Conservation (phyloP, 2,113 vertebrate species). For the Pseudois nayaur region DNA sequence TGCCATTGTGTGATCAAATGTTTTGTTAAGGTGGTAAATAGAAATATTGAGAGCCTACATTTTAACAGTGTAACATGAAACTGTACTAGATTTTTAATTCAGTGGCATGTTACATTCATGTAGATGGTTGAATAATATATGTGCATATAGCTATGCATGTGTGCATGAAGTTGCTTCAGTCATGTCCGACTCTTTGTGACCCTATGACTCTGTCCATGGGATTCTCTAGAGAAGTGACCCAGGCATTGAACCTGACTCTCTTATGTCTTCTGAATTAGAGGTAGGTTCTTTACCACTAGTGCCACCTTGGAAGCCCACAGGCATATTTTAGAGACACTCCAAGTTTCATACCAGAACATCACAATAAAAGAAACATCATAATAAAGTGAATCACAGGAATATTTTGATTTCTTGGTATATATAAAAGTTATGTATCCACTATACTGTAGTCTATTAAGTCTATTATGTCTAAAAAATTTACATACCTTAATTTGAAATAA, state of each 20-base stretch:
- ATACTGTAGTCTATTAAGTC: background rate
- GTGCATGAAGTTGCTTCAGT: background rate
- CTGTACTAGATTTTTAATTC: background rate
- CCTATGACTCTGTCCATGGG: background rate
- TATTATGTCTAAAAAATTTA: background rate
- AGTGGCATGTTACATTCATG: rapidly evolving
- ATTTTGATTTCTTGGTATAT: background rate
- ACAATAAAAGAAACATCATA: background rate
- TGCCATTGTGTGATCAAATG: background rate
- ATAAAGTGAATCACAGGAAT: background rate
- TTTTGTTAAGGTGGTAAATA: background rate
- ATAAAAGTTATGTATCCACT: background rate
- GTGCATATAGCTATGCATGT: background rate
- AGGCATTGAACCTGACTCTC: background rate
- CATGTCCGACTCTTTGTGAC: background rate
- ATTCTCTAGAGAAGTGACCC: background rate
- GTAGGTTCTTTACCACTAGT: background rate
- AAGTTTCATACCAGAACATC: background rate
- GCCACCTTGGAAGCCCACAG: background rate
- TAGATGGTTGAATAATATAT: background rate
- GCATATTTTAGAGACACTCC: background rate
- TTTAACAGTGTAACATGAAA: background rate
- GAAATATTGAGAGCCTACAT: background rate
- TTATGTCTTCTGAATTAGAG: background rate
- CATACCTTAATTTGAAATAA: background rate